These are phyloP conservation scores for Gymnosoma rotundatum DNA, from an alignment of 2,888 invertebrate genomes.

Conservation along the genomic window DNA sequence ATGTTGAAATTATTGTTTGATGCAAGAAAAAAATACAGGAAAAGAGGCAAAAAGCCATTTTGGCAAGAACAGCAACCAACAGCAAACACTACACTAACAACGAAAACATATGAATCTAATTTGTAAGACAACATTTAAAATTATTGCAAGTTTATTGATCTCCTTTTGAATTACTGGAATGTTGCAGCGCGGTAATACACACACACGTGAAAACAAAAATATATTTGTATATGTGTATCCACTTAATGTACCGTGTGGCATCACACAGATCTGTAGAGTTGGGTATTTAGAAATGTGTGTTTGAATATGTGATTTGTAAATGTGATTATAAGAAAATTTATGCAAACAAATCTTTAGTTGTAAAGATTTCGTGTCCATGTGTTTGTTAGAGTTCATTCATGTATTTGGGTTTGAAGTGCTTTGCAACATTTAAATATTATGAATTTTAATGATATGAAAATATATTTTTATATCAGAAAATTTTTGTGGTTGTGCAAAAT, in stretches of 20 bases:
- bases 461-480: conserved; percentile 51
- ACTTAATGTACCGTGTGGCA: conserved; percentile 47
- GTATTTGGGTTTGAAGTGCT: not conserved
- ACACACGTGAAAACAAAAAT: conserved; percentile 11
- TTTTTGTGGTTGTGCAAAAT: conserved; percentile 19
- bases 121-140: conserved; percentile 62
- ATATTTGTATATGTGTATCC: not conserved
- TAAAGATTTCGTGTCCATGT: too few relatives aligned
- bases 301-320: not conserved
- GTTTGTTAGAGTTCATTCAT: too few relatives aligned
- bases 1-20: conserved; percentile 42
- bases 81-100: not conserved
- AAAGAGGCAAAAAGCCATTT: conserved; percentile 46
- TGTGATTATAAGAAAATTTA: not conserved
- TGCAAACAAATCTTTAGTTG: too few relatives aligned
- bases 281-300: not conserved
- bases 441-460: conserved; percentile 61
- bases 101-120: conserved; percentile 57
- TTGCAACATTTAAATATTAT: conserved; percentile 64
- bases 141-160: conserved; percentile 69
- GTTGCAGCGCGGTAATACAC: conserved; percentile 22
- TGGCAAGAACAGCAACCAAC: conserved; percentile 9
- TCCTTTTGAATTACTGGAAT: conserved; percentile 49
- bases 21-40: not conserved
- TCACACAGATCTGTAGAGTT: not conserved